Evolutionary conservation across 2,797 vertebrate species (phyloP), one percentile per base, ranked within the genome.

Genomic region (Darevskia mixta): DNA sequence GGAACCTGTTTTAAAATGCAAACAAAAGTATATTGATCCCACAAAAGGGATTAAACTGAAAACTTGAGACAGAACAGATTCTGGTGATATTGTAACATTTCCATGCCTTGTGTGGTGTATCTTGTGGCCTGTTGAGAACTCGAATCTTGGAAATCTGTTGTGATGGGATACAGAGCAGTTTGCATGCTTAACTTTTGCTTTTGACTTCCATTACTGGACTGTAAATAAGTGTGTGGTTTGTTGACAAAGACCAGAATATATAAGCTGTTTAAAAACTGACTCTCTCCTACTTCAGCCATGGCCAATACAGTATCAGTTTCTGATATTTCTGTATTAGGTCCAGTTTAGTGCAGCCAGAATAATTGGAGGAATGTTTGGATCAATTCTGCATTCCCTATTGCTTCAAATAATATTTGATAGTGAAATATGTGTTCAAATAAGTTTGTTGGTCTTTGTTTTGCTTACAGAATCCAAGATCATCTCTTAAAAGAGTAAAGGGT

Each of bases 71-170:
- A 6, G 43, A 10, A 3, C 4, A 38, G 89, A n/a, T 49, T 45
- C 87, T 82, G 86, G 38, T 75, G 4, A 29, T 67, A 45, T 72
- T 20, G 43, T 25, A 83, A 5, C 35, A 41, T 55, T 11, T 78
- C 3, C 25, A 27, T 29, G 23, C 10, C 35, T 55, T 83, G 43
- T 55, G 83, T 90, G 75, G 85, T 91, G 79, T 86, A 29, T 0
- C 0, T 90, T 86, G 38, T 0, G 0, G 85, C 85, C 77, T 75
- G 0, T 82, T 84, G 82, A 75, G 79, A 83, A 77, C 0, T 0
- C 23, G 49, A 75, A 49, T 32, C 66, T 91, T 76, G 85, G n/a
- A 89, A 66, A 55, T 58, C 75, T 87, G 92, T 90, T 91, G 66
- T 6, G 78, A 10, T 0, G 75, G 87, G 88, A 32, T 72, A 85